phyloP scores from a whole-genome alignment of 2,888 invertebrate genomes.

The Eilema griseolum region DNA sequence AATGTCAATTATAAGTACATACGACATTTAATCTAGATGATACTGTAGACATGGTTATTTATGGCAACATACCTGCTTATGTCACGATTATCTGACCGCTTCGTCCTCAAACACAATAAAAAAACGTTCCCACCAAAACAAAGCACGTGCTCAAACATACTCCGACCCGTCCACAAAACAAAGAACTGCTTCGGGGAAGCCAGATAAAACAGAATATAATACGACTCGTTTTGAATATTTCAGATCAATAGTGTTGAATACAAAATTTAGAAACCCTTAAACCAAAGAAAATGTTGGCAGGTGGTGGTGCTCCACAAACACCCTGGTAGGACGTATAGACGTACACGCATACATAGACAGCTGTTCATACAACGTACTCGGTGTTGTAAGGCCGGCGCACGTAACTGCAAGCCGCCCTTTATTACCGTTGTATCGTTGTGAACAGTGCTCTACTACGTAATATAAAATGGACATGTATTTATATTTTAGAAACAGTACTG shows the following conservation, averaged over 20 bases:
- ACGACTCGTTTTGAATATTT: constrained; percentile 56
- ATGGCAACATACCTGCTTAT: constrained; percentile 8
- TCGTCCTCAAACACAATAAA: constrained; percentile 18
- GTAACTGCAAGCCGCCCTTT: constrained; percentile 70
- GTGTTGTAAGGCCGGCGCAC: constrained; percentile 56
- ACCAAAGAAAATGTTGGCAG: constrained; percentile 48
- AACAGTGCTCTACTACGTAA: constrained; percentile 63
- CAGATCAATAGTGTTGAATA: constrained; percentile 65
- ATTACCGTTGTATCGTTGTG: constrained; percentile 55
- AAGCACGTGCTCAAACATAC: constrained; percentile 73
- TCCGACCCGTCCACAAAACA: constrained; percentile 56
- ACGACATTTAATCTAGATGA: neutral
- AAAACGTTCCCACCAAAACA: constrained; percentile 52
- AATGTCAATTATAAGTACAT: neutral
- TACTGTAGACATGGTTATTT: neutral
- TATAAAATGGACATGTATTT: neutral
- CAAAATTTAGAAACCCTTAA: constrained; percentile 50
- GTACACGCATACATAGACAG: constrained; percentile 48
- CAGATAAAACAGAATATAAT: constrained; percentile 61
- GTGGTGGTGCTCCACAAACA: constrained; percentile 47
- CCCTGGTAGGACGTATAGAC: constrained; percentile 24
- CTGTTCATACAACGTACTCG: constrained; percentile 44
- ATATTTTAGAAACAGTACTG: too few relatives aligned
- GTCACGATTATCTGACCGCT: constrained; percentile 20
- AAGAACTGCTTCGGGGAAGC: constrained; percentile 68